phyloP scores from a whole-genome alignment of 2,888 invertebrate genomes.

The Neoscelio sp. region DNA sequence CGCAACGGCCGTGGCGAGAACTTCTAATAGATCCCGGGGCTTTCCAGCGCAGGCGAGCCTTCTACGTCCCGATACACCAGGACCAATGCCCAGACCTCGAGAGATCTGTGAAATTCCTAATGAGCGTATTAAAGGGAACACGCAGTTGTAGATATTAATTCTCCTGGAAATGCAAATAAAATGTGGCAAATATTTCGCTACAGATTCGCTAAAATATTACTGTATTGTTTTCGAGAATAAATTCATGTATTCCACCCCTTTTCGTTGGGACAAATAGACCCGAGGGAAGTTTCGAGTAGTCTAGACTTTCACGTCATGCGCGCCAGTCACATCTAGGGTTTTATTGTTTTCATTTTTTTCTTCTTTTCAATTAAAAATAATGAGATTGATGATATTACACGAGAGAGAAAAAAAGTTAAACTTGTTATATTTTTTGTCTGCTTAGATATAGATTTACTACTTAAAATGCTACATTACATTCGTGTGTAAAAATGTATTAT shows the following conservation, averaged over 20 bases:
- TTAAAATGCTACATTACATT: too few species aligned
- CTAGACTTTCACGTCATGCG: slow-evolving; percentile 47
- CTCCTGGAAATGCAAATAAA: slow-evolving; percentile 19
- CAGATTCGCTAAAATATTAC: slow-evolving; percentile 24
- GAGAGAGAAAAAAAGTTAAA: slow-evolving; percentile 6
- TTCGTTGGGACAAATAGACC: slow-evolving; percentile 47
- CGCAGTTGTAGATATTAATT: slow-evolving; percentile 38
- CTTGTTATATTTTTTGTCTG: too few species aligned
- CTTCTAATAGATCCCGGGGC: slow-evolving; percentile 36
- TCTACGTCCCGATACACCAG: too few species aligned
- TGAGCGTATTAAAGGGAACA: slow-evolving; percentile 29
- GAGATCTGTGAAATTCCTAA: slow-evolving; percentile 44
- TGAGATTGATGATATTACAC: slow-evolving; percentile 24
- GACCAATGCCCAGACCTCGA: too few species aligned
- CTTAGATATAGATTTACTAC: too few species aligned
- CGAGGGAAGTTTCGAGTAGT: slow-evolving; percentile 64
- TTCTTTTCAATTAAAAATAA: slow-evolving; percentile 42
- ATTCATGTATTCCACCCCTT: slow-evolving; percentile 29
- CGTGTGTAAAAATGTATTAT: too few species aligned
- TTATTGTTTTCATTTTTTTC: slow-evolving; percentile 34
- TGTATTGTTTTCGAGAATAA: slow-evolving; percentile 52
- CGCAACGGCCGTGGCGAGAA: slow-evolving; percentile 15
- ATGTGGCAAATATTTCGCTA: slow-evolving; percentile 31
- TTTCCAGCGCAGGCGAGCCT: neutral
- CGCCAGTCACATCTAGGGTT: slow-evolving; percentile 10